Evolutionary conservation across 1,140 invertebrate genomes (phyloP), one percentile per base, ranked within the genome.

Genomic region (Myzus persicae): DNA sequence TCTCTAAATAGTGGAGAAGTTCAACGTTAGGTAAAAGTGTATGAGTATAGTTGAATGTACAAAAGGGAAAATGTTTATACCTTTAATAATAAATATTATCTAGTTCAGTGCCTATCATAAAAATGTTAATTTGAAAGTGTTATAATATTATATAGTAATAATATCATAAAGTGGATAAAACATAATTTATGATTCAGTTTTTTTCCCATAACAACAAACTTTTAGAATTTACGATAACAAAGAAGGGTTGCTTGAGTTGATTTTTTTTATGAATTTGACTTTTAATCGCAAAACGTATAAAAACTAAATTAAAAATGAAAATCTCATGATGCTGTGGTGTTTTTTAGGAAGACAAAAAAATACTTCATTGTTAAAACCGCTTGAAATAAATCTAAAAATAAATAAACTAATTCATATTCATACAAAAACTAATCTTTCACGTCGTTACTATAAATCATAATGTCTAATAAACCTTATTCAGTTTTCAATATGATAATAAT

Each of bases 101-200:
- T 76, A 76, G 59, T 76, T 76, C 59, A 76, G 59, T n/a, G 59
- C 59, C n/a, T 76, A 76, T 76, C 59, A 76, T 76, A 76, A 76
- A 76, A 76, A 76, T 76, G 59, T 76, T 76, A 76, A 76, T 76
- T 76, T 76, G 14, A 14, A n/a, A n/a, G 59, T 76, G 59, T 76
- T 76, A 76, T 67, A 76, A 76, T n/a, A 76, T 76, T n/a, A 76
- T 76, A 76, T 76, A 76, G 59, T 76, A n/a, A 76, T 76, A 76
- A 76, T 76, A 76, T 76, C 59, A 76, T n/a, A 76, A 76, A 76
- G 59, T n/a, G 59, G 59, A 76, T 76, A 76, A 76, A 76, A 76
- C 59, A 76, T 76, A 76, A 76, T 76, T 76, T 76, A 76, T 76
- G 59, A 76, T n/a, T 18, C n/a, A 76, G 59, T 76, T 76, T 76